Conservation (phyloP, 2,797 vertebrate species). For the Moxostoma hubbsi region DNA sequence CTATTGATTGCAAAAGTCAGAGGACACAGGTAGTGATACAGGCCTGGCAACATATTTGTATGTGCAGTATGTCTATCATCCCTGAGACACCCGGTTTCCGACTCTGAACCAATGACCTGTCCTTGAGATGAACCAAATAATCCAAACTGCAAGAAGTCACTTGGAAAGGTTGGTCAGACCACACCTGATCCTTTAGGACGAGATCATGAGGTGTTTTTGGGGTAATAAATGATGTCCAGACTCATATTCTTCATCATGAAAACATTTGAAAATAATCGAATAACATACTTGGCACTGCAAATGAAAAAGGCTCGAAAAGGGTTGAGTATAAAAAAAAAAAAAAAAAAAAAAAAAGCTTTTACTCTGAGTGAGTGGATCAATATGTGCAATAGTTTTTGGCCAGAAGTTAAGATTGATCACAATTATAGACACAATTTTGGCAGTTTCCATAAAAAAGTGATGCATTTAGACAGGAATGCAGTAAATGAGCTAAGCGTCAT, state of each 20-base stretch:
- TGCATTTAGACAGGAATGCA: background rate
- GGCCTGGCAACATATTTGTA: conserved; percentile 12
- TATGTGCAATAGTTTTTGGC: conserved; percentile 47
- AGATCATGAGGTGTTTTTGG: conserved; percentile 20
- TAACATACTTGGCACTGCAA: conserved; percentile 56
- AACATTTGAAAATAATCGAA: conserved; percentile 19
- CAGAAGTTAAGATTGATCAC: conserved; percentile 32
- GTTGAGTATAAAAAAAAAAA: background rate
- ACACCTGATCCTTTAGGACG: background rate
- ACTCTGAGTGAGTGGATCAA: conserved; percentile 29
- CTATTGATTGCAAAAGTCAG: conserved; percentile 28
- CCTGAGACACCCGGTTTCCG: conserved; percentile 56
- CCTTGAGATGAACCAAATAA: background rate
- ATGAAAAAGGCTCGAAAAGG: conserved; percentile 6
- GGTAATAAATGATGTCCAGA: conserved; percentile 1
- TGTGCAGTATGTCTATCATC: conserved; percentile 42
- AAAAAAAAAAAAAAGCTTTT: background rate
- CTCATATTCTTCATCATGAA: conserved; percentile 9
- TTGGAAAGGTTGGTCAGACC: conserved; percentile 4
- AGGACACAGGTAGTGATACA: conserved; percentile 41
- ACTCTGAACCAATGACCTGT: conserved; percentile 48
- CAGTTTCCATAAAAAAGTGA: conserved; percentile 4
- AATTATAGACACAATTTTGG: conserved; percentile 1
- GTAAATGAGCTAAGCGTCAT: background rate
- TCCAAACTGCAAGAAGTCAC: conserved; percentile 16